Evolutionary conservation across 2,797 vertebrate species (phyloP).

Genomic region (Neosilurus mollespiculum): DNA sequence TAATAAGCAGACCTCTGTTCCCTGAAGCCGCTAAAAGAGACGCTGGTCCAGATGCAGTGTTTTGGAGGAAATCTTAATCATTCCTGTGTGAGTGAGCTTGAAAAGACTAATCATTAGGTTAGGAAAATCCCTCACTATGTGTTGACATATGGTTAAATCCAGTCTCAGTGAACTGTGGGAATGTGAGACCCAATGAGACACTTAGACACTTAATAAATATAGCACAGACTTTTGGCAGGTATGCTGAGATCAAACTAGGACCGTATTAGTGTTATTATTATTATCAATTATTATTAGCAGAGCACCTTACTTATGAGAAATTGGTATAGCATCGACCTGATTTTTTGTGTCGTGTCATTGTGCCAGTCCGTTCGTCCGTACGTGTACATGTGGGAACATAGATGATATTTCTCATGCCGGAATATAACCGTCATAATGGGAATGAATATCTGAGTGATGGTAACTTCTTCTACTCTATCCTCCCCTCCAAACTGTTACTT

Average conservation of each 20-base stretch:
- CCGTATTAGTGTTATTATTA: too few relatives aligned
- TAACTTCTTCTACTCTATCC: too few relatives aligned
- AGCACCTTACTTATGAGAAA: too few relatives aligned
- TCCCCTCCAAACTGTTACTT: too few relatives aligned
- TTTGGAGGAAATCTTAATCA: conserved; percentile 23
- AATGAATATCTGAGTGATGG: too few relatives aligned
- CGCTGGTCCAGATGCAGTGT: conserved; percentile 18
- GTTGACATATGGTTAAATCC: background rate
- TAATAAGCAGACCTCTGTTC: background rate
- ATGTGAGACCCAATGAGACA: background rate
- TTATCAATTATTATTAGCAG: too few relatives aligned
- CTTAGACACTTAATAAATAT: background rate
- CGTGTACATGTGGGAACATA: too few relatives aligned
- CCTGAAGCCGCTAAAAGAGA: background rate
- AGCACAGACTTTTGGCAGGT: background rate
- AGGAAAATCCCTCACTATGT: background rate
- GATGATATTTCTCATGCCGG: too few relatives aligned
- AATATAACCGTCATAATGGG: too few relatives aligned
- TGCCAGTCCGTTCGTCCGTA: too few relatives aligned
- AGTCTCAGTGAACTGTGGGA: background rate
- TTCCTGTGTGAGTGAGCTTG: conserved; percentile 17
- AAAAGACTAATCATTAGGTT: background rate
- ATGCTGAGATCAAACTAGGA: background rate
- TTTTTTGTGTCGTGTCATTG: too few relatives aligned
- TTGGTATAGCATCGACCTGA: too few relatives aligned